A percentile compares a stretch with the other conserved stretches of the same genome.
phyloP scores from a whole-genome alignment of 2,797 vertebrate species.

The Vipera ursinii region DNA sequence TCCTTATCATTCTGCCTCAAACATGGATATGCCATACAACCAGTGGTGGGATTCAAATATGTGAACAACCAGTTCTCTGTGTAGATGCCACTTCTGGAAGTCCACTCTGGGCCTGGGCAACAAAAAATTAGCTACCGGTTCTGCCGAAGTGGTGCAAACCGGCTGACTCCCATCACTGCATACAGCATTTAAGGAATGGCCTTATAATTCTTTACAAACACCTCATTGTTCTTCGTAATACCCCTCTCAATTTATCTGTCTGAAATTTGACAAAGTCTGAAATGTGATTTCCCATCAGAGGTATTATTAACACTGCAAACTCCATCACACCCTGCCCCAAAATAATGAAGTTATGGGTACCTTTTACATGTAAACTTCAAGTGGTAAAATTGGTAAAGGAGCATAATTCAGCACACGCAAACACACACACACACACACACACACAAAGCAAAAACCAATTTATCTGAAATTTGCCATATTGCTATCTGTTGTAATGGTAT shows the following conservation, averaged over 20 bases:
- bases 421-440: too few species aligned
- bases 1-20: not conserved
- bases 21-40: not conserved
- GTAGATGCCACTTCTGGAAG: too few species aligned
- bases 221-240: not conserved
- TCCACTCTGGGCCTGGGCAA: too few species aligned
- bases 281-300: not conserved
- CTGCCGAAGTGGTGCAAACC: too few species aligned
- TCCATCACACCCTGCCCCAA: not conserved
- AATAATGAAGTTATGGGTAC: not conserved
- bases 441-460: not conserved
- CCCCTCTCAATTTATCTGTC: not conserved
- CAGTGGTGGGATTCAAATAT: too few species aligned
- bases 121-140: too few species aligned
- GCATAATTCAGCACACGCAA: not conserved
- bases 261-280: not conserved
- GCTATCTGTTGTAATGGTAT: not conserved
- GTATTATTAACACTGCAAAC: not conserved
- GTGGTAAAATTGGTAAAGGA: not conserved
- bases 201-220: not conserved
- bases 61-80: too few species aligned
- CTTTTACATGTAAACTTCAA: not conserved
- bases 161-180: too few species aligned
- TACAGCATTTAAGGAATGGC: not conserved
- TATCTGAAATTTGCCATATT: not conserved